These are phyloP conservation scores for Cheilosia soror DNA, from an alignment of 2,888 invertebrate species.

Conservation along the genomic window DNA sequence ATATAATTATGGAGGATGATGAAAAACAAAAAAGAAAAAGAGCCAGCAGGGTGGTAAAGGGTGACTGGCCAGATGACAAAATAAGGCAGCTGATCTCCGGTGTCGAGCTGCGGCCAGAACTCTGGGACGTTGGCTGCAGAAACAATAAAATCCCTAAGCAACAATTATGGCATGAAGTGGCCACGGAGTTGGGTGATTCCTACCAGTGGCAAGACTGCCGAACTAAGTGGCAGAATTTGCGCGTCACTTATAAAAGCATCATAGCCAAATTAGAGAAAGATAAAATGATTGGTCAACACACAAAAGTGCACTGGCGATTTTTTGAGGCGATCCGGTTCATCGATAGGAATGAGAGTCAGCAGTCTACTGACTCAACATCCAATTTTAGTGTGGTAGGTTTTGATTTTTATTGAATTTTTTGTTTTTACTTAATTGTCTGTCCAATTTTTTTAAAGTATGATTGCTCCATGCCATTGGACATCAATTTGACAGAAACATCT, in stretches of 20 bases:
- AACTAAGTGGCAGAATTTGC: slow-evolving; percentile 33
- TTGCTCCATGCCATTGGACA: neutral
- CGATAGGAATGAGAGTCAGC: neutral
- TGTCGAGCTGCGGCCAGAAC: slow-evolving; percentile 28
- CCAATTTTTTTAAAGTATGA: neutral
- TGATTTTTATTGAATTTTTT: neutral
- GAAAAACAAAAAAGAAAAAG: neutral
- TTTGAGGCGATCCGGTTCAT: slow-evolving; percentile 34
- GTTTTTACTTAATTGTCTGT: neutral
- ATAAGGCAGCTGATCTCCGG: slow-evolving; percentile 20
- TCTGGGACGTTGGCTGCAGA: slow-evolving; percentile 13
- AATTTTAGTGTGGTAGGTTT: slow-evolving; percentile 20
- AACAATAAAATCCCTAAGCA: slow-evolving; percentile 14
- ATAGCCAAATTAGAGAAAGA: slow-evolving; percentile 17
- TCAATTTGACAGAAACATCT: neutral
- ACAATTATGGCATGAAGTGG: slow-evolving; percentile 39
- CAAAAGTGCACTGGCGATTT: slow-evolving; percentile 18
- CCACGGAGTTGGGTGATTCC: slow-evolving; percentile 4
- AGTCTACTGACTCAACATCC: neutral
- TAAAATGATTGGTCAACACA: neutral
- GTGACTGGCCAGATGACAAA: slow-evolving; percentile 45
- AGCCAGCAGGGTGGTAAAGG: slow-evolving; percentile 3
- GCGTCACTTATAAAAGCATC: slow-evolving; percentile 35
- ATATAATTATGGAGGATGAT: too few species aligned
- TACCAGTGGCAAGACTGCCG: slow-evolving; percentile 27